phyloP scores from a whole-genome alignment of 2,888 invertebrate genomes.

The Dolichopus griseipennis region DNA sequence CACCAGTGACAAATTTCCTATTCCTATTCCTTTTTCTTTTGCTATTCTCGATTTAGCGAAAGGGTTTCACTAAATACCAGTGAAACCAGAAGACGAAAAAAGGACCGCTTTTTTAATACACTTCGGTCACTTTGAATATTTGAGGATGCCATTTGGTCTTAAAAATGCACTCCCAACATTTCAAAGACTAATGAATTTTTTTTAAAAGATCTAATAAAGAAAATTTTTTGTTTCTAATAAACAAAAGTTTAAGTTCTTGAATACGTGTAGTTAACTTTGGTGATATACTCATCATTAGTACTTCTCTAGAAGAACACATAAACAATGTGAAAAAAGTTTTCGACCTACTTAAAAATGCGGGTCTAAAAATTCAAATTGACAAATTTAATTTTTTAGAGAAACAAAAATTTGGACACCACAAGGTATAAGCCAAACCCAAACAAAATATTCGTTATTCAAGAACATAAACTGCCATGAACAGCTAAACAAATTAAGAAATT shows the following conservation, averaged over 20 bases:
- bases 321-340: neutral
- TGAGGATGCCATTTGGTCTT: neutral
- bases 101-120: conserved; percentile 9
- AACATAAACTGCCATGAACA: conserved; percentile 18
- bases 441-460: conserved; percentile 16
- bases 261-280: neutral
- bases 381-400: neutral
- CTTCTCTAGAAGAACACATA: neutral
- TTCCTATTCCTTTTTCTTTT: conserved; percentile 18
- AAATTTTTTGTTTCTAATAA: no score
- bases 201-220: neutral
- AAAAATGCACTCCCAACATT: conserved; percentile 5
- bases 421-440: conserved; percentile 8
- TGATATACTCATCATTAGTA: neutral
- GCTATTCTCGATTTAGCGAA: conserved; percentile 19
- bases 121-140: neutral
- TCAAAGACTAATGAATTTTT: neutral
- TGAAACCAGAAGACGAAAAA: neutral
- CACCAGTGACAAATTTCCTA: conserved; percentile 15
- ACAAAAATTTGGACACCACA: neutral
- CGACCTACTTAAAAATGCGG: neutral
- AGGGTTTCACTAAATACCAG: conserved; percentile 20
- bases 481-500: conserved; percentile 15
- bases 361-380: conserved; percentile 5
- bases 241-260: no score